Base-by-base conservation (phyloP, 2,888 invertebrate genomes). In the Dynastes grantii region DNA sequence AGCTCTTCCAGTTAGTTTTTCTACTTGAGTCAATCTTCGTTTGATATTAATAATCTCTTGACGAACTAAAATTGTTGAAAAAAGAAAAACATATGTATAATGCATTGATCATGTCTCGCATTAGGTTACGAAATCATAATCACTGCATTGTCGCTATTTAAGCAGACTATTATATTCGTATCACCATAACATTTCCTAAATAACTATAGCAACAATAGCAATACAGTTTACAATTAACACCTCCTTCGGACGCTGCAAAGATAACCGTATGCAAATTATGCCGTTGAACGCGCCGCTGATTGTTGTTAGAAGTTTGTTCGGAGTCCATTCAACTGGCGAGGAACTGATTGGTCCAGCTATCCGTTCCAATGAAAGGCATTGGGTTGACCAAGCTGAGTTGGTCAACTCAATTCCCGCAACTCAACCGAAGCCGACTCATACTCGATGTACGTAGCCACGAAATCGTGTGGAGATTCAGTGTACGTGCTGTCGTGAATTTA, bases 401-500 rank as follows among this genome's bases (percentile, higher is more conserved):
- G 8, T 16, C 16, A 58, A 58, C 55, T 16, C 55, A 58, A 58
- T 16, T 16, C 27, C 55, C 8, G 16, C 55, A 58, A 58, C 22
- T 58, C 55, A 58, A 58, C 55, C 55, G 22, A 22, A 16, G 8
- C 55, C 55, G 22, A 58, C 13, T 58, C 55, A 22, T 16, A 58
- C 16, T 58, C 8, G 55, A 22, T 16, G 22, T 16, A 22, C 6
- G 22, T 58, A 22, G 22, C 2, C 13, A 8, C 16, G 22, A 16
- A 58, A 58, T 22, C 55, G 55, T 55, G 55, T 22, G 55, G 55
- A 55, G 5, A 16, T 55, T 22, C n/a, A 22, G 55, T 22, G 55
- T 55, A 55, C 55, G 55, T 58, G 55, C 55, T 22, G 45, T 58
- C 16, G 55, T 58, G 55, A 58, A 22, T 58, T 22, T 58, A 58